A percentile compares a stretch with the other conserved stretches of the same genome.
Evolutionary conservation across 2,888 invertebrate genomes (phyloP).

Genomic region (Nomada ruficornis): DNA sequence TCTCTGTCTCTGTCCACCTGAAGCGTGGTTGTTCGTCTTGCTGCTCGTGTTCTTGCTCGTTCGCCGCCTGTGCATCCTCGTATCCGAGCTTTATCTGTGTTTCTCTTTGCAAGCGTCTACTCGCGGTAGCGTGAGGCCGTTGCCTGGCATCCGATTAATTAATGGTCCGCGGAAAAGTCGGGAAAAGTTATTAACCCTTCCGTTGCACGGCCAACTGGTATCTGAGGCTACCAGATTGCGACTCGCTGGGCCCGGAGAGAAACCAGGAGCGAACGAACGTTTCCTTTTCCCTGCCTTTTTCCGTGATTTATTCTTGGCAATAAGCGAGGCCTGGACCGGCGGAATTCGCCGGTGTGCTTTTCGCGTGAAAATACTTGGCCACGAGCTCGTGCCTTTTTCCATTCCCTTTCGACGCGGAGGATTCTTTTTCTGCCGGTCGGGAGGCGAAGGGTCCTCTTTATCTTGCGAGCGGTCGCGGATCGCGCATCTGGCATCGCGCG

Average conservation of each 20-base stretch:
- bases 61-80: slow-evolving; percentile 23
- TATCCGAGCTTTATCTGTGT: slow-evolving; percentile 51
- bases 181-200: slow-evolving; percentile 60
- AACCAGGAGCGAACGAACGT: not conserved
- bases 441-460: not conserved
- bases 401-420: slow-evolving; percentile 29
- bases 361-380: slow-evolving; percentile 45
- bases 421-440: slow-evolving; percentile 22
- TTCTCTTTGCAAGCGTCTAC: slow-evolving; percentile 30
- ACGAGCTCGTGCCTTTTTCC: slow-evolving; percentile 9
- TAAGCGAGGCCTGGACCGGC: not conserved
- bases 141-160: slow-evolving; percentile 62
- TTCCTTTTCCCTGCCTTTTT: slow-evolving; percentile 47
- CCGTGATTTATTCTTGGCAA: slow-evolving; percentile 52
- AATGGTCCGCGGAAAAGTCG: slow-evolving; percentile 58
- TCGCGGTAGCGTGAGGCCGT: slow-evolving; percentile 37
- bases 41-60: slow-evolving; percentile 1
- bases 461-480: slow-evolving; percentile 9
- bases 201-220: slow-evolving; percentile 18
- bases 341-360: slow-evolving; percentile 49
- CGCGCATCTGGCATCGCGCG: slow-evolving; percentile 36
- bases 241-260: not conserved
- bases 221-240: slow-evolving; percentile 45
- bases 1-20: not conserved
- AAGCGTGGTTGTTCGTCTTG: not conserved